Base-by-base conservation (phyloP, 2,797 vertebrate species). In the Psittacula derbiana region DNA sequence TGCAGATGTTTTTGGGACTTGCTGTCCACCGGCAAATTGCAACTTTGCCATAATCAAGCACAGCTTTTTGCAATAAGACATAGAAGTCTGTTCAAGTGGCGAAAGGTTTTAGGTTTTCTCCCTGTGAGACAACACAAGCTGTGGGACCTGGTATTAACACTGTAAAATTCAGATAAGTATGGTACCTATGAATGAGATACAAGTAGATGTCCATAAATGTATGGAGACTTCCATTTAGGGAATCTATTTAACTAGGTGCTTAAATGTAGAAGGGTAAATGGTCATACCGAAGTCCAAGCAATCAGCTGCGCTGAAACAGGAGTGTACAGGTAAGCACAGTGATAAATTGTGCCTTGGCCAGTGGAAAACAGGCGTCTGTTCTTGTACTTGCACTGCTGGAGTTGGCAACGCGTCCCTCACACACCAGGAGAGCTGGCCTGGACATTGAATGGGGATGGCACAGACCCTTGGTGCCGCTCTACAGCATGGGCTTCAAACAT, bases 291-390 rank as follows among this genome's bases (percentile, higher is more conserved):
- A 67, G 49, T 70, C 23, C n/a, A 4, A 3, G 36, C 8, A 12
- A 24, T 14, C 16, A 43, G 8, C 31, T 3, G 4, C 31, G 20
- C 20, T 84, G 60, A 73, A 80, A 49, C 33, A 52, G 33, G 24
- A 31, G 10, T 5, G 2, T 0, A 0, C 18, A 41, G 46, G 16
- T 52, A 43, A 76, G 36, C 21, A 2, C 21, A 23, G 43, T 52
- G 53, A 38, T 40, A 52, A 41, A 28, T 33, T 0, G 3, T 74
- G 60, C 27, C 44, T 74, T 2, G 3, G 64, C 23, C 60, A 43
- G 28, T 28, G 85, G 13, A 43, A 74, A 71, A 47, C 20, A 57
- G 25, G 20, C 5, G 0, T 57, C 23, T 2, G 1, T 36, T 70
- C 58, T 66, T 1, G 1, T 43, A 43, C 10, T 30, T 2, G 1